Percentiles rank a stretch among this genome's conserved stretches.
Evolutionary conservation across 2,113 vertebrate genomes (phyloP).

Genomic region (Coturnix japonica): DNA sequence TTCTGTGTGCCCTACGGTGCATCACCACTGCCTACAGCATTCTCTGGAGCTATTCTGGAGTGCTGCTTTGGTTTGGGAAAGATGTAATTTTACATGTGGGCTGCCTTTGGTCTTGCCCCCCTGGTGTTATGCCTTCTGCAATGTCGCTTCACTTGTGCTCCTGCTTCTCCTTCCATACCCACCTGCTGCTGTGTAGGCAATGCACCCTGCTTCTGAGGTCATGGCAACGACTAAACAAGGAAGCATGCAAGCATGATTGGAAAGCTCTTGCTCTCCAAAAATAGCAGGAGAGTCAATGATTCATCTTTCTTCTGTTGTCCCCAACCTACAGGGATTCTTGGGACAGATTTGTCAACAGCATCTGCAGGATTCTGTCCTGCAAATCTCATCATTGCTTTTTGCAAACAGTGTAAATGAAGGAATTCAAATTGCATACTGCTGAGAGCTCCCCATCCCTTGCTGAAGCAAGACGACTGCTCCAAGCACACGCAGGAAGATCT

Average conservation of each 20-base stretch:
- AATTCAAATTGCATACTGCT: neutral
- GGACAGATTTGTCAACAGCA: neutral
- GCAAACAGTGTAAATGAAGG: neutral
- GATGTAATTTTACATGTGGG: neutral
- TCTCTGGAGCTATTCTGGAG: neutral
- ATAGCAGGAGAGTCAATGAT: constrained; percentile 12
- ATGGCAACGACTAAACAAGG: constrained; percentile 11
- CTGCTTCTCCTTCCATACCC: neutral
- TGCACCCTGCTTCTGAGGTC: neutral
- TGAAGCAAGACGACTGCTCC: neutral
- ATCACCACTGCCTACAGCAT: neutral
- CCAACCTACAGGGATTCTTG: neutral
- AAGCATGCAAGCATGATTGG: neutral
- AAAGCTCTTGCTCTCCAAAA: constrained; percentile 32
- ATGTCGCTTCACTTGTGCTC: neutral
- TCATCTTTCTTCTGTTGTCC: neutral
- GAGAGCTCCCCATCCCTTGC: neutral
- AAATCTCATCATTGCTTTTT: neutral
- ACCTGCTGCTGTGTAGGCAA: neutral
- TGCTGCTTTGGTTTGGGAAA: neutral
- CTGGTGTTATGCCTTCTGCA: neutral
- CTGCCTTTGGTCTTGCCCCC: neutral
- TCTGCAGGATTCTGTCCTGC: neutral
- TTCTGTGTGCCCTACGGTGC: neutral
- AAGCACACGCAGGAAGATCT: neutral